A percentile compares a stretch with the other conserved stretches of the same genome.
These are phyloP conservation scores for Iguana delicatissima DNA, from an alignment of 2,797 vertebrate species.

Conservation along the genomic window DNA sequence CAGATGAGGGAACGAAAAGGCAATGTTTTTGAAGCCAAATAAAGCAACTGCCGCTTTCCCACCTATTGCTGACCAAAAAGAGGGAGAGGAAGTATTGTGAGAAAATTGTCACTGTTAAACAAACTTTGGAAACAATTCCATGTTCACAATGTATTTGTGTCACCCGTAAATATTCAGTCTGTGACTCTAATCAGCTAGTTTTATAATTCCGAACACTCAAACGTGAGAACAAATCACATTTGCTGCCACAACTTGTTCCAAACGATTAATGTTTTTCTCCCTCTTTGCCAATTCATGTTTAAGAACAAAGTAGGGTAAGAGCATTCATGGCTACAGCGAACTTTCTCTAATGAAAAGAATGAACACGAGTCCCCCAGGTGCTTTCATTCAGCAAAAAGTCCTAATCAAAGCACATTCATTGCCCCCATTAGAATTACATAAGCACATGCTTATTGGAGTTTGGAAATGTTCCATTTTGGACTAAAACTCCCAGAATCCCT, in stretches of 20 bases:
- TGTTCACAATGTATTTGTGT: neutral
- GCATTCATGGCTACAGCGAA: neutral
- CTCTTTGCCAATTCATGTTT: neutral
- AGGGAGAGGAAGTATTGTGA: constrained; percentile 42
- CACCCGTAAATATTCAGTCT: neutral
- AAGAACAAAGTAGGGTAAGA: neutral
- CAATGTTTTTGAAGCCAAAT: constrained; percentile 52
- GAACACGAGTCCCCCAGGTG: rapidly evolving
- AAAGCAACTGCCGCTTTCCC: constrained; percentile 48
- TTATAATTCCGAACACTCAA: neutral
- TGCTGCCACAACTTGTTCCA: neutral
- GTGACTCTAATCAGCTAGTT: neutral
- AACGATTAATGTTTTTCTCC: rapidly evolving
- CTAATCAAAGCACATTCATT: constrained; percentile 3
- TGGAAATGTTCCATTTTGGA: too few relatives aligned
- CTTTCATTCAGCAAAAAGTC: constrained; percentile 4
- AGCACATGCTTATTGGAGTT: neutral
- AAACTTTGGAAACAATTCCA: neutral
- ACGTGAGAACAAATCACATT: neutral
- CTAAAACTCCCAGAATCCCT: too few relatives aligned
- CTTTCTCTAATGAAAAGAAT: neutral
- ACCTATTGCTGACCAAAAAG: constrained; percentile 56
- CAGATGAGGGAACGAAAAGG: constrained; percentile 48
- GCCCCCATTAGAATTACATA: neutral
- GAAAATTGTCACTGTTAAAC: constrained; percentile 14